Base-by-base conservation (phyloP, 2,888 invertebrate species). In the Dasysyrphus albostriatus region DNA sequence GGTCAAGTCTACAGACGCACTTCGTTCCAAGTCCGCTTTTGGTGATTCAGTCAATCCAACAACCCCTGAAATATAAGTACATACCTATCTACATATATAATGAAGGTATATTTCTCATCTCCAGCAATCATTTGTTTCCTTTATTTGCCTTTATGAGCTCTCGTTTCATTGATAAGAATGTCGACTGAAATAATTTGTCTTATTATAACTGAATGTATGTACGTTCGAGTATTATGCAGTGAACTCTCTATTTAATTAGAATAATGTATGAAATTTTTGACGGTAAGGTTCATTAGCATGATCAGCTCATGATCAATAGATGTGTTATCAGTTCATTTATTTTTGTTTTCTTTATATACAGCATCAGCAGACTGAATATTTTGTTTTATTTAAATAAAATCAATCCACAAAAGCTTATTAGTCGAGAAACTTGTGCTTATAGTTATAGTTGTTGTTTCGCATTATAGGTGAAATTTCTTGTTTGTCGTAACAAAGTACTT, bases 231-330 rank as follows among this genome's bases (percentile, higher is more conserved):
- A 67, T 19, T 19, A 67, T 67, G 49, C 67, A 19, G 10, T 32
- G 32, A 44, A 19, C 14, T 67, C 14, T 67, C n/a, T 67, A 14
- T 19, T 19, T 49, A 37, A 67, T 67, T 67, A 67, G 65, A 67
- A 19, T 19, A 58, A 69, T 49, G 63, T 63, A 74, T 37, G 3
- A 16, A 69, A 54, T 10, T 69, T 59, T 70, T 19, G 69, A 49
- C 37, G 7, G 56, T 56, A 16, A 58, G 61, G 56, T 63, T 63
- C 56, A 19, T 34, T 32, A 51, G 70, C 69, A 75, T 83, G 83
- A 83, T 83, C 83, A 70, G 42, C 83, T 83, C 75, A 80, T 83
- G 83, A 79, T 79, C 69, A 63, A 79, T 72, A 49, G 67, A 69
- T 69, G 47, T 24, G 49, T 51, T 73, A 69, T 80, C 67, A 80